Conservation (phyloP, 2,888 invertebrate species). For the Dasypolia templi region DNA sequence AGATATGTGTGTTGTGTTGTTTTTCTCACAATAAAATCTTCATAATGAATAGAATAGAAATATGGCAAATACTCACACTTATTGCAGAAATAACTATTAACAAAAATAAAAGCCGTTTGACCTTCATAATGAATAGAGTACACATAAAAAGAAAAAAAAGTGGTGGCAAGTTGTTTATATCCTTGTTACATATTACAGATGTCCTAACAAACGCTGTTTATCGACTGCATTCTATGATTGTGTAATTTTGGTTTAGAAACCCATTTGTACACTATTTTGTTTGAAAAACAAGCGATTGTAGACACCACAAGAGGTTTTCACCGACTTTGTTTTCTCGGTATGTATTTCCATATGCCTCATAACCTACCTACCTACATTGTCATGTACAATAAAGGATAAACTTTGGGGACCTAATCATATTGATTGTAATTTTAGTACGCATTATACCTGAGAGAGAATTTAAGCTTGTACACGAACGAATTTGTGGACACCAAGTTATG, state of each 20-base stretch:
- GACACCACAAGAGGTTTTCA: neutral
- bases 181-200: neutral
- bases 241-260: constrained; percentile 37
- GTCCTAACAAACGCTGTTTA: constrained; percentile 33
- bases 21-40: neutral
- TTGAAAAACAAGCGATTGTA: neutral
- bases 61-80: constrained; percentile 21
- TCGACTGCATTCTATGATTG: constrained; percentile 9
- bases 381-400: neutral
- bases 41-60: neutral
- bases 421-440: neutral
- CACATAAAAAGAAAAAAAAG: neutral
- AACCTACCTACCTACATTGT: neutral
- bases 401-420: too few relatives aligned
- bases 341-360: neutral
- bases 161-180: constrained; percentile 11
- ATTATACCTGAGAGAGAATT: neutral
- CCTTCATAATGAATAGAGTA: constrained; percentile 22
- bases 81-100: neutral
- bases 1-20: too few relatives aligned
- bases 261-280: neutral
- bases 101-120: constrained; percentile 1
- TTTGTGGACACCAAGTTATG: neutral
- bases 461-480: neutral
- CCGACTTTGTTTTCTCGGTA: neutral